Base-by-base conservation (phyloP, 2,797 vertebrate species). In the Mus spretus region DNA sequence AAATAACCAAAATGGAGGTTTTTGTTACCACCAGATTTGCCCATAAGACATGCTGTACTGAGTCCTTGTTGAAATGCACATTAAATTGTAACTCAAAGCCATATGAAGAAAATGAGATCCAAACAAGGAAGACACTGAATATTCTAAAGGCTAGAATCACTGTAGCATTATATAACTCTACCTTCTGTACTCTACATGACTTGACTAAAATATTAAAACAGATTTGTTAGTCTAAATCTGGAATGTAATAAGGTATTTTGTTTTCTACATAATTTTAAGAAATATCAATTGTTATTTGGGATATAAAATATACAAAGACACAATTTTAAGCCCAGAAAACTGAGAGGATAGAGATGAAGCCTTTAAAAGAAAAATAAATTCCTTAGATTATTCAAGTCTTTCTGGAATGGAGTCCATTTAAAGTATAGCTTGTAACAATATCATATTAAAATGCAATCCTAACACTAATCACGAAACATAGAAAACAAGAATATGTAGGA, bases 381-480 rank as follows among this genome's bases (percentile, higher is more conserved):
- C 17, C n/a, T 44, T 84, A 37, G 50, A n/a, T 24, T 67, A 89
- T 17, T 50, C 10, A 80, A 85, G 44, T 89, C n/a, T 74, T 65
- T 1, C 37, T 80, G 53, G n/a, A 22, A 57, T 77, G 28, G 22
- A 89, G 90, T 81, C 90, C 55, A 67, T 67, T 80, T 85, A 50
- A 22, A 89, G 1, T 89, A 67, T 67, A 65, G 47, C 61, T 57
- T 89, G 53, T 47, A 92, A 65, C 22, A 65, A 80, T 22, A 80
- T 20, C 14, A 94, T 75, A 72, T 47, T 84, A 61, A 50, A 89
- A 59, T 85, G 5, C 47, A 89, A 92, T 89, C 83, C 67, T 89
- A 77, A 88, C 59, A 20, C 47, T 57, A 94, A 94, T 24, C 20
- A 94, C 4, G 44, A 59, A 63, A 70, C 57, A 74, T 1, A 77